phyloP scores from a whole-genome alignment of 1,140 invertebrate species.

The Scaptomyza graminum region DNA sequence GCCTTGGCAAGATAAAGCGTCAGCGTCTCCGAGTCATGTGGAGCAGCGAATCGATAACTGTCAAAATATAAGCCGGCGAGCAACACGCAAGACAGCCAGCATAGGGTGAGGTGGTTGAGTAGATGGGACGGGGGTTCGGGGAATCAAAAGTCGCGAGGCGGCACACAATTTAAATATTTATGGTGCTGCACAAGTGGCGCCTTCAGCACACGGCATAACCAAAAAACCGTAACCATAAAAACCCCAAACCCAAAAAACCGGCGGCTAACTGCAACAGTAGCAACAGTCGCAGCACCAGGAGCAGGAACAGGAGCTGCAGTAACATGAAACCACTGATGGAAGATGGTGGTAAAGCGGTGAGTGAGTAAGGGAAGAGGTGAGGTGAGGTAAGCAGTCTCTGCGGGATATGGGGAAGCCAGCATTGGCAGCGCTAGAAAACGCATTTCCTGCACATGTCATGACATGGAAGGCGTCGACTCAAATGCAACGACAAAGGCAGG shows the following conservation, averaged over 20 bases:
- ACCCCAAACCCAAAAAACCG: slow-evolving; percentile 47
- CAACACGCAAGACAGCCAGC: slow-evolving; percentile 60
- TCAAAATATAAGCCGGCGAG: slow-evolving; percentile 78
- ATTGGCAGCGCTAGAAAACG: slow-evolving; percentile 65
- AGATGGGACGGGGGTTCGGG: background rate
- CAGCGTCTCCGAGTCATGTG: slow-evolving; percentile 43
- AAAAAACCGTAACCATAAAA: slow-evolving; percentile 79
- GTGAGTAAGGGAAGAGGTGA: background rate
- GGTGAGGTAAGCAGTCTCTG: background rate
- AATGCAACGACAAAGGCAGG: slow-evolving; percentile 38
- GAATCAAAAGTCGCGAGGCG: slow-evolving; percentile 43
- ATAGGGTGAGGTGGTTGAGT: background rate
- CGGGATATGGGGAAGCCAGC: background rate
- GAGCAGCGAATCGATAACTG: slow-evolving; percentile 73
- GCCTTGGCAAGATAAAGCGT: slow-evolving; percentile 61
- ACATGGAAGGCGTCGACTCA: slow-evolving; percentile 51
- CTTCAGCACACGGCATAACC: slow-evolving; percentile 68
- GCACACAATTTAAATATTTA: slow-evolving; percentile 79
- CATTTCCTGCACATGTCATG: slow-evolving; percentile 79
- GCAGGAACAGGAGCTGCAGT: slow-evolving; percentile 3
- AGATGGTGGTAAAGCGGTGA: background rate
- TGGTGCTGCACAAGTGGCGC: slow-evolving; percentile 57
- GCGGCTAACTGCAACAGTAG: slow-evolving; percentile 39
- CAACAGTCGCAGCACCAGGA: slow-evolving; percentile 6
- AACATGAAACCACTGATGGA: background rate